Evolutionary conservation across 1,140 invertebrate species (phyloP).

Genomic region (Homarus americanus): DNA sequence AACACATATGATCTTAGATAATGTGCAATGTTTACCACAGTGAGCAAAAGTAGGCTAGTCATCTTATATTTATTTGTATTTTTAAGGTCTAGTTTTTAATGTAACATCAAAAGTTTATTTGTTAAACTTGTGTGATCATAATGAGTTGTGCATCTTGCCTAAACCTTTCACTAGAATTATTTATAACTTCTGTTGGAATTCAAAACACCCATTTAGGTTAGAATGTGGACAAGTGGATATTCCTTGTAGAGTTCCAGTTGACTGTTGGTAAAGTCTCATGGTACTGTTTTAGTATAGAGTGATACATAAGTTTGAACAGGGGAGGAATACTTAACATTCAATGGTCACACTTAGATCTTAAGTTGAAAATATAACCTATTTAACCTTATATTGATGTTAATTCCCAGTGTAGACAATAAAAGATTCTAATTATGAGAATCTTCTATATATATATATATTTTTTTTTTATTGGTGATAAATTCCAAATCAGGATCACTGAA

Average conservation of each 20-base stretch:
- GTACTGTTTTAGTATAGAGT: no score
- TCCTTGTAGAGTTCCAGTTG: no score
- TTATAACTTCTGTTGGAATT: not conserved
- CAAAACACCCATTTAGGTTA: not conserved
- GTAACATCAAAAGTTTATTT: conserved; percentile 11
- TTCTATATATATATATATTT: not conserved
- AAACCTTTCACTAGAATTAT: not conserved
- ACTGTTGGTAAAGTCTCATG: no score
- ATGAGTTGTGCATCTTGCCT: not conserved
- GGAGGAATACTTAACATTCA: not conserved
- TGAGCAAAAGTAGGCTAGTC: conserved; percentile 6
- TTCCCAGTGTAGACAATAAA: not conserved
- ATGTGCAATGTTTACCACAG: conserved; percentile 21
- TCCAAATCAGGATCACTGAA: not conserved
- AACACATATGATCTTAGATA: no score
- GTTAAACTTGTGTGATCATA: not conserved
- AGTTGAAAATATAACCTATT: not conserved
- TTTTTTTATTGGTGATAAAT: not conserved
- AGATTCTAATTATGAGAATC: not conserved
- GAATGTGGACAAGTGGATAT: not conserved
- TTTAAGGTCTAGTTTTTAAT: not conserved
- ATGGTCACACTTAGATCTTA: not conserved
- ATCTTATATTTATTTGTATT: conserved; percentile 15
- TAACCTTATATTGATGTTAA: not conserved
- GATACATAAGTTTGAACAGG: not conserved